Evolutionary conservation across 2,113 vertebrate genomes (phyloP).

Genomic region (Podocnemis expansa): DNA sequence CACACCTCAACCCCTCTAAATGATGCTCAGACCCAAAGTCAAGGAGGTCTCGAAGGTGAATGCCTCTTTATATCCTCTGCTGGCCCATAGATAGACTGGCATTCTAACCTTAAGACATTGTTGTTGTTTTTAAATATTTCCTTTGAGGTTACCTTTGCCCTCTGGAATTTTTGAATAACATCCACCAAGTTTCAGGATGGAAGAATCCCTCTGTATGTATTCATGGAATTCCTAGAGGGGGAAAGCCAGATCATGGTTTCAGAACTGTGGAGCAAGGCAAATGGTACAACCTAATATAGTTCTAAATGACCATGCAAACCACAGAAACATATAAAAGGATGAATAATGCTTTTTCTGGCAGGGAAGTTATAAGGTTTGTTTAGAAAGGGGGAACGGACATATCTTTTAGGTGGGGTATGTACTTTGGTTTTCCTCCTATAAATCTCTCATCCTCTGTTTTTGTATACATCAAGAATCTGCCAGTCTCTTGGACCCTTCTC

Average conservation of each 20-base stretch:
- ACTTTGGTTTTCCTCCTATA: background rate
- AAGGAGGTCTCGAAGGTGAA: background rate
- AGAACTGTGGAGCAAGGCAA: background rate
- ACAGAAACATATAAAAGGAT: background rate
- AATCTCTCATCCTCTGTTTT: background rate
- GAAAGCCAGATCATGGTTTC: background rate
- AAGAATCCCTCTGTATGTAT: background rate
- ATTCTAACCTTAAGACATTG: background rate
- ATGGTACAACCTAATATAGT: background rate
- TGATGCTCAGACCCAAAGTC: background rate
- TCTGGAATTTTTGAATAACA: constrained; percentile 36
- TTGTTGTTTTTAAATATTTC: constrained; percentile 49
- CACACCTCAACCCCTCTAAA: background rate
- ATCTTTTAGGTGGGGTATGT: background rate
- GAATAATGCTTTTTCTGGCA: background rate
- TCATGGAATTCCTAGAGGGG: background rate
- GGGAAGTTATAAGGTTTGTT: background rate
- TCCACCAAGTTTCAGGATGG: background rate
- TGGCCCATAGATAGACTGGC: background rate
- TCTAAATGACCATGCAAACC: background rate
- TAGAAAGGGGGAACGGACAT: background rate
- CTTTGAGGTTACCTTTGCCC: background rate
- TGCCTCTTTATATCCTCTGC: background rate
- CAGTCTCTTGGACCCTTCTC: background rate
- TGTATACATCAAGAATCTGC: background rate